These are phyloP conservation scores for Lepidurus apus DNA, from an alignment of 1,140 invertebrate species.

Conservation along the genomic window DNA sequence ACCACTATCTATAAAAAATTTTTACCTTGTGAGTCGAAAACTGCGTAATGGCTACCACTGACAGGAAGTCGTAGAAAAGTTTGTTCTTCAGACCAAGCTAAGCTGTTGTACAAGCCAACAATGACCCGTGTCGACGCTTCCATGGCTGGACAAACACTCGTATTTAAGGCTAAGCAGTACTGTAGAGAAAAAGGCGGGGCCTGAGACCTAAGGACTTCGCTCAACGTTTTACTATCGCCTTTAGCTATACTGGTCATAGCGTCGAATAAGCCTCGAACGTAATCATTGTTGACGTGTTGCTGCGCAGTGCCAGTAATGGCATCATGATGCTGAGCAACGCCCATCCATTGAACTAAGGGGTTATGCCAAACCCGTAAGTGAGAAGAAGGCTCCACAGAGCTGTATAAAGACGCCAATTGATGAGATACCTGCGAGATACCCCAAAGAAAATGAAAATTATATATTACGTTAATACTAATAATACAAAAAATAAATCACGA, in stretches of 20 bases:
- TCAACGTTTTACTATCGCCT: constrained; percentile 63
- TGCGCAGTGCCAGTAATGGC: constrained; percentile 50
- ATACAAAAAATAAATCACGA: no score
- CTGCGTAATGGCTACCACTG: constrained; percentile 37
- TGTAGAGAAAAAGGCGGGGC: constrained; percentile 16
- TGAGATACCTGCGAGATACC: neutral
- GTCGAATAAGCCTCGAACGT: constrained; percentile 48
- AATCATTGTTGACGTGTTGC: constrained; percentile 52
- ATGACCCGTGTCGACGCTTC: constrained; percentile 43
- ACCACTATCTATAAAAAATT: neutral
- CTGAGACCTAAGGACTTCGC: constrained; percentile 25
- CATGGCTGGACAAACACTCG: constrained; percentile 47
- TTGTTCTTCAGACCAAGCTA: constrained; percentile 34
- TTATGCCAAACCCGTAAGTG: neutral
- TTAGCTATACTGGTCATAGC: constrained; percentile 50
- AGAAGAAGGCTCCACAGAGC: neutral
- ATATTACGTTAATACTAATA: neutral
- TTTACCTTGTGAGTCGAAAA: constrained; percentile 36
- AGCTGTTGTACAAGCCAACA: constrained; percentile 48
- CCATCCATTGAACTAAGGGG: constrained; percentile 36
- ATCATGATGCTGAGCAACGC: constrained; percentile 58
- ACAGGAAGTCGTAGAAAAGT: constrained; percentile 40
- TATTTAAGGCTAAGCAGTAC: constrained; percentile 50
- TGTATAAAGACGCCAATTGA: constrained; percentile 14
- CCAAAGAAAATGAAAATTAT: neutral